A percentile compares a stretch with the other conserved stretches of the same genome.
Evolutionary conservation across 2,888 invertebrate genomes (phyloP).

Genomic region (Archips crataeganus): DNA sequence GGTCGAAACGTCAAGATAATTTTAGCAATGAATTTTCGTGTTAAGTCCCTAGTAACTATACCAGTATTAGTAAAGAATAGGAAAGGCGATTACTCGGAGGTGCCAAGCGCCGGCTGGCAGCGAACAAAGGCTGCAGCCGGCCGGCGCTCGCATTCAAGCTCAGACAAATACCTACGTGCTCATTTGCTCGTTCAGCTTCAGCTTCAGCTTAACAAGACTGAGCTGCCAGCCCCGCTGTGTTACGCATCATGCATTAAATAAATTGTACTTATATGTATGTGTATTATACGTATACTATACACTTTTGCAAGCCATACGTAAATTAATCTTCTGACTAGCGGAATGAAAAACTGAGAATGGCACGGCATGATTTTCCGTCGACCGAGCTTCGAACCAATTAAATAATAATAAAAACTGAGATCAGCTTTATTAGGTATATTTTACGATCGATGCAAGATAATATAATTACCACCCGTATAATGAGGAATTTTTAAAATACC

Average conservation of each 20-base stretch:
- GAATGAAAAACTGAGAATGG: neutral
- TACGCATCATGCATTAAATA: neutral
- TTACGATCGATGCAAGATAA: too few species aligned
- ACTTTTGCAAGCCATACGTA: neutral
- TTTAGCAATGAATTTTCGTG: too few species aligned
- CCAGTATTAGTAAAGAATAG: slow-evolving; percentile 31
- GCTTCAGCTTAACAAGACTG: slow-evolving; percentile 45
- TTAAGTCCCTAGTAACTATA: neutral
- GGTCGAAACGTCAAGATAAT: too few species aligned
- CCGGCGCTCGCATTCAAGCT: slow-evolving; percentile 54
- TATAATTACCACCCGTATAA: too few species aligned
- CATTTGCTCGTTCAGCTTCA: slow-evolving; percentile 57
- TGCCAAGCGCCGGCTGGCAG: slow-evolving; percentile 8
- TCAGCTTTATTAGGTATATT: too few species aligned
- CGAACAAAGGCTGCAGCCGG: slow-evolving; percentile 49
- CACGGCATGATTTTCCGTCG: too few species aligned
- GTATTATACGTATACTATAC: neutral
- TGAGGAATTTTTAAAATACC: too few species aligned
- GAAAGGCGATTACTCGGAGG: slow-evolving; percentile 42
- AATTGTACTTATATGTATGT: neutral
- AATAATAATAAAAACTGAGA: too few species aligned
- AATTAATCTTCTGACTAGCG: neutral
- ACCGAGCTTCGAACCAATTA: too few species aligned
- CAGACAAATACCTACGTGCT: slow-evolving; percentile 61
- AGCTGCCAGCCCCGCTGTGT: slow-evolving; percentile 24